phyloP scores from a whole-genome alignment of 2,113 vertebrate genomes.

The Ranitomeya imitator region DNA sequence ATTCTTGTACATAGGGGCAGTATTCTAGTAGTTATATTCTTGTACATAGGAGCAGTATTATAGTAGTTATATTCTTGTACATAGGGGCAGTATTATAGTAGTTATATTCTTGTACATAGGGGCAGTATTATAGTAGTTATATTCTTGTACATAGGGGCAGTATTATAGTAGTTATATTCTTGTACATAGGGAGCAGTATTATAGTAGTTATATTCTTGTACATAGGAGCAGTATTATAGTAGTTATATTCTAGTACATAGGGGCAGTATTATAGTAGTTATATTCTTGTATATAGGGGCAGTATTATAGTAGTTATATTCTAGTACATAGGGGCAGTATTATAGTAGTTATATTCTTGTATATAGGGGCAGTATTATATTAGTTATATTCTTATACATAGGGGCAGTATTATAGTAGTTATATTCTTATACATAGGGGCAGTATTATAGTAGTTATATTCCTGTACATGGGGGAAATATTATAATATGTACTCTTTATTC shows the following conservation, averaged over 20 bases:
- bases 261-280: neutral
- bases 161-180: neutral
- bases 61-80: neutral
- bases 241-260: neutral
- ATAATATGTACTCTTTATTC: neutral
- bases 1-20: neutral
- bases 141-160: neutral
- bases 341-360: slow-evolving; percentile 6
- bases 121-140: neutral
- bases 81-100: neutral
- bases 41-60: neutral
- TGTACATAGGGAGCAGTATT: neutral
- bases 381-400: neutral
- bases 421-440: neutral
- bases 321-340: neutral
- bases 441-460: neutral
- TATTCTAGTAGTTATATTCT: neutral
- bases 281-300: neutral
- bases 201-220: slow-evolving; percentile 6
- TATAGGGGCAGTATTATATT: neutral
- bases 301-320: neutral
- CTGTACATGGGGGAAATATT: neutral
- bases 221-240: neutral
- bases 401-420: neutral
- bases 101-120: neutral